Base-by-base conservation (phyloP, 1,140 invertebrate species). In the Hylaeus volcanicus region DNA sequence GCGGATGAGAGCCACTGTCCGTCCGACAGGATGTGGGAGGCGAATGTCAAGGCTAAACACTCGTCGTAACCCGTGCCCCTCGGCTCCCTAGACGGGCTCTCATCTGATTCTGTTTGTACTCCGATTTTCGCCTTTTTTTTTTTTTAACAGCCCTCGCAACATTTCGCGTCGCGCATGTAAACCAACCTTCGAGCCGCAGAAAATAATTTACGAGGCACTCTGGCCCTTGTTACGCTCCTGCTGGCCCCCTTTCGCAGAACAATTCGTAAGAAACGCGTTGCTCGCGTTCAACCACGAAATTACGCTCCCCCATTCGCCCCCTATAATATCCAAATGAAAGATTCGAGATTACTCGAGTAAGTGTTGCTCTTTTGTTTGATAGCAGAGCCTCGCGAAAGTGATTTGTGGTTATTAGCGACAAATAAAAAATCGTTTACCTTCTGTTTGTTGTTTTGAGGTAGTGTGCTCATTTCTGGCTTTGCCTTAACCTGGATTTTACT, bases 31-130 rank as follows among this genome's bases (percentile, higher is more conserved):
- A 89, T 89, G 88, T 89, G 88, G 88, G 88, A 88, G 88, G 88
- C 87, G 88, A 89, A 88, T 89, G 88, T 89, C 88, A 89, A 89
- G 88, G 88, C 83, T 88, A 86, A 89, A 89, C 83, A 78, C 74
- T 88, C 79, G 75, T 74, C 53, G 79, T 74, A 82, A 85, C 78
- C 76, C 73, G 70, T 82, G 41, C 66, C 74, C 82, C 61, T 56
- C 83, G 65, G 3, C 65, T 68, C 66, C 65, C 51, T 75, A 43
- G 6, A 15, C 45, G 15, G 55, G 8, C 58, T 26, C 61, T 76
- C 74, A 66, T 74, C 69, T 64, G 85, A 88, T 88, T 88, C 73
- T 88, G 84, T 87, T 88, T 88, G 79, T 83, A 87, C 77, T 74
- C 80, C 83, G 84, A 88, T 88, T 88, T 88, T 86, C 70, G 83